Evolutionary conservation across 2,888 invertebrate species (phyloP).

Genomic region (Synanthedon tipuliformis): DNA sequence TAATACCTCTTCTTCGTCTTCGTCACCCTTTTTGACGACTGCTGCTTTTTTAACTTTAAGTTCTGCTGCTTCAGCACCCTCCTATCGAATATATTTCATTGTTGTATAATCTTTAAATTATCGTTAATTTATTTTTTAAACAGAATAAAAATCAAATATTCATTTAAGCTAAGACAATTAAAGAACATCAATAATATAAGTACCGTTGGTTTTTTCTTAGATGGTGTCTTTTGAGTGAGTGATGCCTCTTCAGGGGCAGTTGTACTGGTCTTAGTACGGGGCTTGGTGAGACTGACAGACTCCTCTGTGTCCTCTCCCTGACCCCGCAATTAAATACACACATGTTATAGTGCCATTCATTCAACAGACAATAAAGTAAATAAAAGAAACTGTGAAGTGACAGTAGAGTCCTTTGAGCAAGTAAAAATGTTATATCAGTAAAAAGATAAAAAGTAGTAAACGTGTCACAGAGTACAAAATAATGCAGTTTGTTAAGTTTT

Average conservation of each 20-base stretch:
- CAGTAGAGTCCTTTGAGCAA: neutral
- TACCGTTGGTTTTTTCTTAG: constrained; percentile 66
- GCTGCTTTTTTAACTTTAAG: constrained; percentile 64
- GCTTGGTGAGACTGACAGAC: constrained; percentile 59
- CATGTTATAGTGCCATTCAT: constrained; percentile 16
- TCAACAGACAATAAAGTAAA: neutral
- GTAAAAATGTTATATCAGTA: neutral
- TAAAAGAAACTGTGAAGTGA: neutral
- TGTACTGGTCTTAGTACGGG: constrained; percentile 61
- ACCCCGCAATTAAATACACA: constrained; percentile 27
- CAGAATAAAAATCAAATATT: neutral
- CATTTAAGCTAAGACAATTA: constrained; percentile 43
- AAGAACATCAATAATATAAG: constrained; percentile 22
- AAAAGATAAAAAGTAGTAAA: neutral
- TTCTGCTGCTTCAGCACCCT: constrained; percentile 56
- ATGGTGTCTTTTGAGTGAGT: constrained; percentile 63
- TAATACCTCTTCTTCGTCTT: constrained; percentile 43
- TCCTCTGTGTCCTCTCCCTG: constrained; percentile 64
- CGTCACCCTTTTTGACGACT: constrained; percentile 51
- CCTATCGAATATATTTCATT: constrained; percentile 28
- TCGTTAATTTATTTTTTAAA: neutral
- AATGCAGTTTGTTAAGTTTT: constrained; percentile 12
- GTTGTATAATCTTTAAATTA: neutral
- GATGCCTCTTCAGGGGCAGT: constrained; percentile 63
- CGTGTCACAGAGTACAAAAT: neutral